Base-by-base conservation (phyloP, 1,140 invertebrate species). In the Goniozus legneri region DNA sequence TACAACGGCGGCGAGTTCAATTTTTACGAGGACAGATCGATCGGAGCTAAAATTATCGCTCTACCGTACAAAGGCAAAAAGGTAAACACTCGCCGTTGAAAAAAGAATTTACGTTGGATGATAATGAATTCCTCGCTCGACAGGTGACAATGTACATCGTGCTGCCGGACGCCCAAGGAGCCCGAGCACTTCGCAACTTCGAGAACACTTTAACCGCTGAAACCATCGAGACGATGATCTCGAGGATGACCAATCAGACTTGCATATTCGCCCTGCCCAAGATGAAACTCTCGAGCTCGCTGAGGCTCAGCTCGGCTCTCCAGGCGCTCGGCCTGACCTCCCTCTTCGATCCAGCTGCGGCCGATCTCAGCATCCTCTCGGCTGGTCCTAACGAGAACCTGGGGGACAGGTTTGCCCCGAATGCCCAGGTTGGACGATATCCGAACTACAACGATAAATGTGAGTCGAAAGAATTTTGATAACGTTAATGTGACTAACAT, bases 11-110 rank as follows among this genome's bases (percentile, higher is more conserved):
- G 77, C 0, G 57, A 73, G 3, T 80, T 84, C 46, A 78, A 77
- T 0, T 85, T 83, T 54, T 77, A 77, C 46, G 77, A 77, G 59
- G 78, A 81, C 54, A 64, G 60, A 36, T 53, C 65, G 48, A 56
- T 82, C 45, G 78, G 76, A 15, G 82, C 78, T 42, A 77, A 83
- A 55, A 83, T 89, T 20, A 58, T 90, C 21, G 84, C 80, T 3
- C 60, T 92, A 2, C 87, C 88, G 0, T 92, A 91, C 60, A 81
- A 84, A 62, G 82, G 80, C 1, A 73, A 77, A 18, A 67, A 79
- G 41, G 65, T 67, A 51, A 62, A 27, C 24, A 10, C 4, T 6
- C 4, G 24, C 4, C 4, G 24, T 4, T 27, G 4, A 27, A 27
- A 27, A 10, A 6, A 27, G 24, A 27, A 27, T 6, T 27, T 6